Percentiles rank a stretch among this genome's conserved stretches.
Evolutionary conservation across 2,888 invertebrate species (phyloP).

Genomic region (Mechanitis messenoides): DNA sequence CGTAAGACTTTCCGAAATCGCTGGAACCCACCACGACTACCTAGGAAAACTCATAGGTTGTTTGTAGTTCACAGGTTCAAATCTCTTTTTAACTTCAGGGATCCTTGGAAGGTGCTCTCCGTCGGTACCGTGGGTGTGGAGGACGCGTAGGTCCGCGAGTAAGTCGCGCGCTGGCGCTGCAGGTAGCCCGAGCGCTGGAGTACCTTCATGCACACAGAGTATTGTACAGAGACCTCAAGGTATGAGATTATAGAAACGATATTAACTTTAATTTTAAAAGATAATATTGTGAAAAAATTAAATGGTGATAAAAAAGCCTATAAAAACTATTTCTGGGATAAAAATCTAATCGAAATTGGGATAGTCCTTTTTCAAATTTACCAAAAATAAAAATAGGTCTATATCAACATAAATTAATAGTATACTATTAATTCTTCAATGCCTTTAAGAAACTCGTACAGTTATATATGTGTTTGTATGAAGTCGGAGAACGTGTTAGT

Average conservation of each 20-base stretch:
- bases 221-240: conserved; percentile 90
- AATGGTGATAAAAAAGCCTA: too few relatives aligned
- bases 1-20: too few relatives aligned
- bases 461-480: neutral
- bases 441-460: neutral
- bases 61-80: conserved; percentile 44
- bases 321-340: too few relatives aligned
- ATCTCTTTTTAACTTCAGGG: conserved; percentile 74
- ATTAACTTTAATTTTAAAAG: too few relatives aligned
- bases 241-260: conserved; percentile 22
- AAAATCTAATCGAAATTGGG: too few relatives aligned
- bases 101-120: conserved; percentile 88
- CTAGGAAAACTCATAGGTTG: too few relatives aligned
- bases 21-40: too few relatives aligned
- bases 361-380: too few relatives aligned
- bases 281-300: too few relatives aligned
- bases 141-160: conserved; percentile 87
- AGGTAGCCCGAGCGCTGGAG: conserved; percentile 95
- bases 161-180: conserved; percentile 89
- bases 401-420: too few relatives aligned
- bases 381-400: too few relatives aligned
- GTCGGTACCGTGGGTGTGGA: conserved; percentile 90
- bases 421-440: too few relatives aligned
- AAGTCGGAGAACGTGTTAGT: conserved; percentile 98
- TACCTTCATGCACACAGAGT: conserved; percentile 95